Percentiles rank a stretch among this genome's conserved stretches.
These are phyloP conservation scores for Gila robusta DNA, from an alignment of 2,797 vertebrate genomes.

Conservation along the genomic window DNA sequence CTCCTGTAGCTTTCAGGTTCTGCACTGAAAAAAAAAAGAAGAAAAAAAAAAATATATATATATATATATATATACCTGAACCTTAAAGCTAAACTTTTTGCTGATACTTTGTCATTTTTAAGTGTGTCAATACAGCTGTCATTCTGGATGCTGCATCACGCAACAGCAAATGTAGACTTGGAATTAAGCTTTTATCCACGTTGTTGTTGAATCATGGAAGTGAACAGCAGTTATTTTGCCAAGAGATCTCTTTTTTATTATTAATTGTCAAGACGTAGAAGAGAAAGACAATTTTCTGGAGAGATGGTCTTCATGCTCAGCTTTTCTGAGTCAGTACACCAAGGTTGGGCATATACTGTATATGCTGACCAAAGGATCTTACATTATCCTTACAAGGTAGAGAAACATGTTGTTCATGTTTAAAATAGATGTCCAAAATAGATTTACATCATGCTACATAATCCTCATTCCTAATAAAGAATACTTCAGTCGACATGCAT, in stretches of 20 bases:
- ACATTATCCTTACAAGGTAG: neutral
- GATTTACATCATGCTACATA: neutral
- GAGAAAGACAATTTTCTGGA: neutral
- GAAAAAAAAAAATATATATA: too few relatives aligned
- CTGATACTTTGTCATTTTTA: neutral
- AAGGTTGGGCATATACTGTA: neutral
- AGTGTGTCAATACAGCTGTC: neutral
- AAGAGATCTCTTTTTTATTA: neutral
- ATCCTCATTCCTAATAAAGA: neutral
- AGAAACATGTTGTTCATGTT: neutral
- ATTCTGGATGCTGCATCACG: neutral
- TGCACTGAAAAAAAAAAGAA: too few relatives aligned
- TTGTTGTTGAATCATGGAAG: neutral
- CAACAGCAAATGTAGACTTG: neutral
- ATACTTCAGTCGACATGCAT: neutral
- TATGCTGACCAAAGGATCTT: neutral
- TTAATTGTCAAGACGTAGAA: neutral
- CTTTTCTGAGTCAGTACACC: neutral
- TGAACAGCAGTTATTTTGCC: neutral
- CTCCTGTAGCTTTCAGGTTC: conserved; percentile 1
- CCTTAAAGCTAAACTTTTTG: neutral
- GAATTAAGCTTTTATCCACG: neutral
- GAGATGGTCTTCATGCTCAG: neutral
- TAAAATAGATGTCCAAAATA: neutral
- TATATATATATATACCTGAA: neutral